phyloP scores from a whole-genome alignment of 2,888 invertebrate species.

The Liopterus haemorrhoidalis region DNA sequence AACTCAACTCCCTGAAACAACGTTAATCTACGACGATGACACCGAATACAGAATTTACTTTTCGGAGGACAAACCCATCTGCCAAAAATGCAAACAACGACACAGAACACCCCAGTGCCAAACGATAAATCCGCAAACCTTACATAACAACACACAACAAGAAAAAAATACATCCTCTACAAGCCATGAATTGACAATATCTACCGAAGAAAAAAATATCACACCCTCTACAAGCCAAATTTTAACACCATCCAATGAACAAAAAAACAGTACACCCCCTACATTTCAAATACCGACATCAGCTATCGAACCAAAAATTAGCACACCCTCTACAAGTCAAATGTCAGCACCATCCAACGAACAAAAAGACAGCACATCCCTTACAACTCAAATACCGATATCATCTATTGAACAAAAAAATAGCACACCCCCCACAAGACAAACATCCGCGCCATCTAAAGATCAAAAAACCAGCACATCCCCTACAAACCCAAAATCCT shows the following conservation, averaged over 20 bases:
- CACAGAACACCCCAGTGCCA: conserved; percentile 4
- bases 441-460: neutral
- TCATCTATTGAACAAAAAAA: too few species aligned
- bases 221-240: too few species aligned
- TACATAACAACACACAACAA: too few species aligned
- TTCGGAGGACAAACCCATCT: conserved; percentile 1
- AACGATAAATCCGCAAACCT: neutral
- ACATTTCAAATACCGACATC: neutral
- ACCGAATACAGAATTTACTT: conserved; percentile 12
- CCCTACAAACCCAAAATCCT: neutral
- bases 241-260: neutral
- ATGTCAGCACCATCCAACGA: neutral
- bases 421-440: too few species aligned
- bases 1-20: neutral
- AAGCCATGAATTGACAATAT: too few species aligned
- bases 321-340: too few species aligned
- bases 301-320: too few species aligned
- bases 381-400: neutral
- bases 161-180: too few species aligned
- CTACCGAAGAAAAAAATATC: too few species aligned
- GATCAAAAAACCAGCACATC: neutral
- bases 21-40: conserved; percentile 3
- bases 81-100: conserved; percentile 1
- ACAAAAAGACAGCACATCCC: neutral
- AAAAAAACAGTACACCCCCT: too few species aligned